These are phyloP conservation scores for Zaprionus vittiger DNA, from an alignment of 1,140 invertebrate genomes.

Conservation along the genomic window DNA sequence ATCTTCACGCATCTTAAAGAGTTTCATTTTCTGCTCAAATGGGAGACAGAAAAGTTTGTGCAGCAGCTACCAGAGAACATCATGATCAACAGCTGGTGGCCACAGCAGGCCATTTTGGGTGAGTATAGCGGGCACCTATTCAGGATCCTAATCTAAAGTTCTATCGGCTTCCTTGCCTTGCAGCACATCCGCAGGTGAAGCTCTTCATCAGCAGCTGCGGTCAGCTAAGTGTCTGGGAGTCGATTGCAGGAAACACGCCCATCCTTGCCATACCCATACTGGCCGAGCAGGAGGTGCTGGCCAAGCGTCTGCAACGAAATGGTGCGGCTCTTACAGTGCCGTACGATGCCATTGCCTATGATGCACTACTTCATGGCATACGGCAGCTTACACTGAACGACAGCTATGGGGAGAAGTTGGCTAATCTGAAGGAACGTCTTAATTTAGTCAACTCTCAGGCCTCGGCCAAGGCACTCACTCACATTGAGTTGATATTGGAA, in stretches of 20 bases:
- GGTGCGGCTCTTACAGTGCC: constrained; percentile 60
- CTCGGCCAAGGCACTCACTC: constrained; percentile 85
- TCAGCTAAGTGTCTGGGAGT: constrained; percentile 87
- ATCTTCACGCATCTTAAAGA: constrained; percentile 86
- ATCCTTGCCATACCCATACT: constrained; percentile 87
- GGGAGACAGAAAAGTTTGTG: constrained; percentile 86
- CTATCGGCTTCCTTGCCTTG: not conserved
- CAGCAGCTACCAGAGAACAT: constrained; percentile 86
- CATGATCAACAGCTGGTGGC: constrained; percentile 88
- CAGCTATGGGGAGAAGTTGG: constrained; percentile 66
- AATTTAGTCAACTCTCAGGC: constrained; percentile 37
- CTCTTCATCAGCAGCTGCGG: constrained; percentile 89
- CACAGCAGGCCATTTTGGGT: constrained; percentile 88
- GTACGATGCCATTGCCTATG: constrained; percentile 68
- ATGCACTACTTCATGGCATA: constrained; percentile 64
- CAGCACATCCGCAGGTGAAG: constrained; percentile 86
- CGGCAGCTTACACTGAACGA: constrained; percentile 68
- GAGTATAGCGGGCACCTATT: not conserved
- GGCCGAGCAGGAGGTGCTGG: constrained; percentile 86
- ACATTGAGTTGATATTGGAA: constrained; percentile 86
- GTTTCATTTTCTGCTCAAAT: constrained; percentile 88
- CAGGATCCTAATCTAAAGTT: not conserved
- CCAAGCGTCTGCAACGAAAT: constrained; percentile 77
- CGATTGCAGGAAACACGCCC: constrained; percentile 86
- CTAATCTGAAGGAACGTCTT: constrained; percentile 81